These are phyloP conservation scores for Recurvirostra avosetta DNA, from an alignment of 2,113 vertebrate species.

Conservation along the genomic window DNA sequence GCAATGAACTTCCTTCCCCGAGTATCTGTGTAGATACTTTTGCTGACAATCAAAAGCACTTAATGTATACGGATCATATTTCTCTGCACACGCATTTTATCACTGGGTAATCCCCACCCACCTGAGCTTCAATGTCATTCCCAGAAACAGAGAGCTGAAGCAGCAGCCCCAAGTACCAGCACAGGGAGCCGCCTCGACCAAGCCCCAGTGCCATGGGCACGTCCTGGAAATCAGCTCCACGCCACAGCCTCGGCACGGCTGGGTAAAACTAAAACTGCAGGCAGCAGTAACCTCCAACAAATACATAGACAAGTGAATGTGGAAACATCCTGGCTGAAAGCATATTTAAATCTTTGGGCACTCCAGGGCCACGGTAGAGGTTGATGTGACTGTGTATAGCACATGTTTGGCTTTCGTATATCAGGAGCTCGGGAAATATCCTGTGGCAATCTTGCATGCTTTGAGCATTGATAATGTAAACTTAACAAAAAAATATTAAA, in stretches of 20 bases:
- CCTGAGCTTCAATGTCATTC: neutral
- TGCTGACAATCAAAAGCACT: conserved; percentile 42
- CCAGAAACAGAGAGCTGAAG: neutral
- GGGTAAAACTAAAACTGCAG: neutral
- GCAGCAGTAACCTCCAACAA: neutral
- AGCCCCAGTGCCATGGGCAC: neutral
- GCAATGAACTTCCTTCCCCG: neutral
- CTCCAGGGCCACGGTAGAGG: neutral
- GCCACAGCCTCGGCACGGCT: rapidly evolving
- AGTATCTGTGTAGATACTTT: neutral
- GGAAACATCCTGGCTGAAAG: neutral
- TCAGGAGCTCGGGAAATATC: neutral
- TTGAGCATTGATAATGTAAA: neutral
- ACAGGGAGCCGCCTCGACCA: rapidly evolving
- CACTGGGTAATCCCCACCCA: neutral
- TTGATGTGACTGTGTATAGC: neutral
- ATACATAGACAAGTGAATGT: rapidly evolving
- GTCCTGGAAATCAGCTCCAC: neutral
- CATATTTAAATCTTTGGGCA: neutral
- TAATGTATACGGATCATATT: neutral
- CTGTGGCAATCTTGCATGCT: neutral
- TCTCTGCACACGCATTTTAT: neutral
- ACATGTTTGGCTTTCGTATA: neutral
- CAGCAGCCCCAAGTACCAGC: neutral
- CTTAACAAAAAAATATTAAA: neutral